Percentiles rank a stretch among this genome's conserved stretches.
Evolutionary conservation across 2,113 vertebrate species (phyloP).

Genomic region (Emberiza fucata): DNA sequence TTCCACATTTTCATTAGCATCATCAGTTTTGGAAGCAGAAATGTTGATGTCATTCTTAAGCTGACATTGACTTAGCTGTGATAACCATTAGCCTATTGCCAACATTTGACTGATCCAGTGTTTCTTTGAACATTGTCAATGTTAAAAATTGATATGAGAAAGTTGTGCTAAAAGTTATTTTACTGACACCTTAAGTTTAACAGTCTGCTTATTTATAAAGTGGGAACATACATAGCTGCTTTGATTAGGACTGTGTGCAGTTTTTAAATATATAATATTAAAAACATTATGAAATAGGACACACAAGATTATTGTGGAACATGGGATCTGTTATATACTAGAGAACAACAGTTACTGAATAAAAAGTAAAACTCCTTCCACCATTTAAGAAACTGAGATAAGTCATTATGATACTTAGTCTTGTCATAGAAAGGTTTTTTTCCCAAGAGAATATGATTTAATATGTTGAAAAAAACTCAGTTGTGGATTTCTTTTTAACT

Average conservation of each 20-base stretch:
- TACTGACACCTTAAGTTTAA: background rate
- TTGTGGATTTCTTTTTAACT: background rate
- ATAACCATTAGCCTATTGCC: background rate
- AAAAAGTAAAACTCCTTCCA: background rate
- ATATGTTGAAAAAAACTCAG: background rate
- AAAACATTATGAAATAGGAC: background rate
- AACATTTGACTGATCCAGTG: background rate
- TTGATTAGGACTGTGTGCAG: background rate
- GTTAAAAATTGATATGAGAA: background rate
- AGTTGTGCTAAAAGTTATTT: background rate
- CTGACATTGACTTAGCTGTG: background rate
- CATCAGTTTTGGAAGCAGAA: conserved; percentile 10
- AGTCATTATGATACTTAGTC: background rate
- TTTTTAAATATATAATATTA: background rate
- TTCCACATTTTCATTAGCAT: background rate
- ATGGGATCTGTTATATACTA: background rate
- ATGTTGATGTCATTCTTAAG: background rate
- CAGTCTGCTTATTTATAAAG: background rate
- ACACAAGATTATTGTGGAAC: background rate
- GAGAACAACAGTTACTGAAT: background rate
- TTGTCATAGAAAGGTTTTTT: background rate
- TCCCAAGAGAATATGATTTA: background rate
- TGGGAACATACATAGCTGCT: background rate
- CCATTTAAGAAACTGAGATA: background rate
- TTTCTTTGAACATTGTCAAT: background rate